Evolutionary conservation across 2,797 vertebrate genomes (phyloP).

Genomic region (Ambastaia sidthimunki): DNA sequence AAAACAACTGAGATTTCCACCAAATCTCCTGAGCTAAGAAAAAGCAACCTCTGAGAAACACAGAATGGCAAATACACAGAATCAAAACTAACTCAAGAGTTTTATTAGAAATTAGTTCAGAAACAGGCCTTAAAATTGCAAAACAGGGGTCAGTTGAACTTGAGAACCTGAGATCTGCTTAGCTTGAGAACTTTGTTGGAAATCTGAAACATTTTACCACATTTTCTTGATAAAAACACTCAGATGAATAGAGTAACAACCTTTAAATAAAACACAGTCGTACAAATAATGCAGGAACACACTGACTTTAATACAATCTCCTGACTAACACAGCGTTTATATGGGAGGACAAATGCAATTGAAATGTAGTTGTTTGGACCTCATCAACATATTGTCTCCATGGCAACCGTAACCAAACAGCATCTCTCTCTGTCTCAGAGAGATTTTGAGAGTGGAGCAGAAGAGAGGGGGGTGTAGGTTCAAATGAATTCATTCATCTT

Average conservation of each 20-base stretch:
- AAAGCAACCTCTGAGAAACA: background rate
- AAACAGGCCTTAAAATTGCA: background rate
- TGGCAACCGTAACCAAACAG: no score
- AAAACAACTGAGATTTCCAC: background rate
- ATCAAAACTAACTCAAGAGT: no score
- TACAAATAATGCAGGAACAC: background rate
- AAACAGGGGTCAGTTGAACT: conserved; percentile 7
- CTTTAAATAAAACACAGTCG: background rate
- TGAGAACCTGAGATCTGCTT: background rate
- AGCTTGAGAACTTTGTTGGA: background rate
- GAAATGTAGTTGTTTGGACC: background rate
- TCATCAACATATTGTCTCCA: no score
- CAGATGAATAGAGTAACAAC: no score
- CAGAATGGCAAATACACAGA: no score
- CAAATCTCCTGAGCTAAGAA: background rate
- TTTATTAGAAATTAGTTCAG: background rate
- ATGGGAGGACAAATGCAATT: no score
- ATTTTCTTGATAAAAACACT: no score
- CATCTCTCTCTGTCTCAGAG: no score
- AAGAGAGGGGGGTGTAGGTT: no score
- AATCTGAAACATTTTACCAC: background rate
- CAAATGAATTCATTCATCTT: no score
- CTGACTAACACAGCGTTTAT: no score
- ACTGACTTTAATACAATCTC: background rate
- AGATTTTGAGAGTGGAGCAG: no score